Base-by-base conservation (phyloP, 2,113 vertebrate genomes). In the Dasyurus viverrinus region DNA sequence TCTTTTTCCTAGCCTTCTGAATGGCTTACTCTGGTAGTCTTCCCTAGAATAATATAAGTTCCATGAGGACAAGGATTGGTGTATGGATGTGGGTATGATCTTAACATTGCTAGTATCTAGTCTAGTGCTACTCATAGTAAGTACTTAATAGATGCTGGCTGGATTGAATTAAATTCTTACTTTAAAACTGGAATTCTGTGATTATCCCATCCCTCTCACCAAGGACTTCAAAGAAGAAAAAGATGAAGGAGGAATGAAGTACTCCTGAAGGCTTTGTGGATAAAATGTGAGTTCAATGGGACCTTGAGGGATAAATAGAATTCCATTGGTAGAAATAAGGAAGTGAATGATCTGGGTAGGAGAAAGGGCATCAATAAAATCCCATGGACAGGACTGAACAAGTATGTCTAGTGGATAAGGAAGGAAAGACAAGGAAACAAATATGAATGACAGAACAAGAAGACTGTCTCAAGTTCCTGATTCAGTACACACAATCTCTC, bases 181-280 rank as follows among this genome's bases (percentile, higher is more conserved):
- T 54, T 54, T 54, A 54, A 54, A 23, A 54, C 54, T 54, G 19
- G 54, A 23, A 23, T 54, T 54, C 54, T 54, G 4, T 54, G 54
- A 23, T 3, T 54, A 54, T 54, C 50, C 54, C 54, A 54, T 23
- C 0, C 22, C 54, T 23, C 19, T 54, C 54, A 54, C 54, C 54
- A 19, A 54, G 22, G 5, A 90, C 54, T 47, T 91, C 52, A 90
- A 90, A 90, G 8, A 52, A 52, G 50, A 52, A 52, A 52, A 52
- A 52, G 1, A 52, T 52, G 48, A 24, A 92, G 1, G 23, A 92
- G 90, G 94, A 93, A 36, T 0, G 8, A 14, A 42, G 2, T 92
- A 30, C 26, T 53, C 10, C 93, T 54, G 89, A 93, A 47, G 24
- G 8, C 42, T 95, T 90, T 30, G n/a, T 57, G 42, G 91, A 94